phyloP scores from a whole-genome alignment of 1,140 invertebrate genomes.

The Drosophila triauraria region DNA sequence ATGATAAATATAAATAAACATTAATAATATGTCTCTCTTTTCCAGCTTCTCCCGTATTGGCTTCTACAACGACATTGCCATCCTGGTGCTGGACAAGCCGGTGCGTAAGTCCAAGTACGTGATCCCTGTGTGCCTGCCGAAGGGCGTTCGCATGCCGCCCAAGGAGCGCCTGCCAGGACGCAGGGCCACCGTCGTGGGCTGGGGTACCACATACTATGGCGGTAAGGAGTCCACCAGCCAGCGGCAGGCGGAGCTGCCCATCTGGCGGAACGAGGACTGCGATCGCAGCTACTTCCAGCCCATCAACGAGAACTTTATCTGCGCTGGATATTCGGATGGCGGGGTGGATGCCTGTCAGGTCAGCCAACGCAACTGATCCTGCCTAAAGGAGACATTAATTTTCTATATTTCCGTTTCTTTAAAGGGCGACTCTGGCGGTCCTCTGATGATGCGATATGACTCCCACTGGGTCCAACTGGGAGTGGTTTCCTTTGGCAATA shows the following conservation, averaged over 20 bases:
- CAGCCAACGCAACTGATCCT: slow-evolving; percentile 5
- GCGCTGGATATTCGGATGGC: slow-evolving; percentile 95
- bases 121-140: slow-evolving; percentile 94
- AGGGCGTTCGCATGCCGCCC: slow-evolving; percentile 68
- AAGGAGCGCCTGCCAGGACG: slow-evolving; percentile 81
- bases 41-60: slow-evolving; percentile 91
- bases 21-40: neutral
- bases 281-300: slow-evolving; percentile 96
- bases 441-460: slow-evolving; percentile 92
- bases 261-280: slow-evolving; percentile 96
- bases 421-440: slow-evolving; percentile 89
- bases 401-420: neutral
- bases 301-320: slow-evolving; percentile 95
- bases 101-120: slow-evolving; percentile 93
- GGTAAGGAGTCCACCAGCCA: slow-evolving; percentile 94
- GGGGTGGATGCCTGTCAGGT: slow-evolving; percentile 97
- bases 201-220: slow-evolving; percentile 95
- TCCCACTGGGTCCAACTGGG: slow-evolving; percentile 94
- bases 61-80: slow-evolving; percentile 96
- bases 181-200: slow-evolving; percentile 95
- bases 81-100: slow-evolving; percentile 86
- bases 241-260: slow-evolving; percentile 92
- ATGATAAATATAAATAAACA: neutral
- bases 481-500: slow-evolving; percentile 96
- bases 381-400: neutral